Evolutionary conservation across 2,888 invertebrate species (phyloP).

Genomic region (Timandra comae): DNA sequence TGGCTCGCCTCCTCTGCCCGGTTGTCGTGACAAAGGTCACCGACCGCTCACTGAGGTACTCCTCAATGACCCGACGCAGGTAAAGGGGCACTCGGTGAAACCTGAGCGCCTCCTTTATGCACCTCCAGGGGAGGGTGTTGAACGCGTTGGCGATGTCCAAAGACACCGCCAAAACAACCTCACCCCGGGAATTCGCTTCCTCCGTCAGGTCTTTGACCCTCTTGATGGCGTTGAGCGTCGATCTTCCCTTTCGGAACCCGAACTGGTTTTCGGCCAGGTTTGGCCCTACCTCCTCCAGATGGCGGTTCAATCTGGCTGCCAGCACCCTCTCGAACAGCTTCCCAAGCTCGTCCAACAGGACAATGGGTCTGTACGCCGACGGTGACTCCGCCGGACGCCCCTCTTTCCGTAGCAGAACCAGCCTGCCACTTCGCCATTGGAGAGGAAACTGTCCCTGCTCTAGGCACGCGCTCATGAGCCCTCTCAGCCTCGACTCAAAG

Average conservation of each 20-base stretch:
- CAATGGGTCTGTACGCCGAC: neutral
- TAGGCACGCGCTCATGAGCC: neutral
- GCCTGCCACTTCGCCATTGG: neutral
- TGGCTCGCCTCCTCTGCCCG: too few relatives aligned
- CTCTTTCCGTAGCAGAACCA: conserved; percentile 3
- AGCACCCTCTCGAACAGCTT: conserved; percentile 5
- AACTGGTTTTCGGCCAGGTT: too few relatives aligned
- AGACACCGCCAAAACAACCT: too few relatives aligned
- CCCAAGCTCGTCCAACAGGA: neutral
- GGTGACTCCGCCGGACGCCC: conserved; percentile 1
- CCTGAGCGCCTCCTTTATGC: too few relatives aligned
- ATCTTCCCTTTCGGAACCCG: conserved; percentile 9
- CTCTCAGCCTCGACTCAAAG: neutral
- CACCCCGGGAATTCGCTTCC: too few relatives aligned
- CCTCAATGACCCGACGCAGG: neutral
- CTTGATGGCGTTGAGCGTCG: conserved; percentile 8
- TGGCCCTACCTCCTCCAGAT: conserved; percentile 7
- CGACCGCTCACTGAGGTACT: neutral
- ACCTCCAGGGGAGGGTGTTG: too few relatives aligned
- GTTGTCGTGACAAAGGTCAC: too few relatives aligned
- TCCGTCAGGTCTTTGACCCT: too few relatives aligned
- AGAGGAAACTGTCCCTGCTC: conserved; percentile 1
- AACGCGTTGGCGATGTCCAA: too few relatives aligned
- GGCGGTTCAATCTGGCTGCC: conserved; percentile 5
- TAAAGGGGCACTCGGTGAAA: neutral